These are phyloP conservation scores for Eupsittula cactorum DNA, from an alignment of 2,113 vertebrate species.

Conservation along the genomic window DNA sequence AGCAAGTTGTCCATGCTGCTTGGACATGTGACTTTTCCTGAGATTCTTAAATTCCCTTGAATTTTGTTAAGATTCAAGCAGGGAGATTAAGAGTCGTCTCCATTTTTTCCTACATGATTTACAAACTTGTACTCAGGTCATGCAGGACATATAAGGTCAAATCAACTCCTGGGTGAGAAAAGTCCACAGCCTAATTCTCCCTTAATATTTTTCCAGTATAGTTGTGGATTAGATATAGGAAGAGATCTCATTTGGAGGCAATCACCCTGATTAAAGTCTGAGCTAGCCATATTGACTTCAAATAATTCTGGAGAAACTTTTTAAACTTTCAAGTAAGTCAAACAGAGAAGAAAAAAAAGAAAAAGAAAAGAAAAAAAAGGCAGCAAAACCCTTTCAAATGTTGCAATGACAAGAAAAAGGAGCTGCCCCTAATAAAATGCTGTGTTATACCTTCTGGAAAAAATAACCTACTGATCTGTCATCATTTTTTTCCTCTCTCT, in stretches of 20 bases:
- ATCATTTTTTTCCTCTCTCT: not conserved
- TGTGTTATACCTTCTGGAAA: not conserved
- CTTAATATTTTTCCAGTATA: not conserved
- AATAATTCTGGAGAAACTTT: not conserved
- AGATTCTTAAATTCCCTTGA: not conserved
- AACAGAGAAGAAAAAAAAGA: not conserved
- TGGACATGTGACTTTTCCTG: not conserved
- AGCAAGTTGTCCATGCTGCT: not conserved
- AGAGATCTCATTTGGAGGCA: not conserved
- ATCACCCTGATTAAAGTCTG: not conserved
- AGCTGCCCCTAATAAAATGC: not conserved
- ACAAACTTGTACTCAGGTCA: not conserved
- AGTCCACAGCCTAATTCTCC: fast-evolving
- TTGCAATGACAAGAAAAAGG: not conserved
- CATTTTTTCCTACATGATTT: not conserved
- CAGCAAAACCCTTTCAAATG: not conserved
- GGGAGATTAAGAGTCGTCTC: not conserved
- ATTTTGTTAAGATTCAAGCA: not conserved
- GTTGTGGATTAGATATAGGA: not conserved
- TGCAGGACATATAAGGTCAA: not conserved
- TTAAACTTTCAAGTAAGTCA: not conserved
- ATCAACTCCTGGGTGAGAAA: not conserved
- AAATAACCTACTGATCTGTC: not conserved
- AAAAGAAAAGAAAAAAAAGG: too few species aligned
- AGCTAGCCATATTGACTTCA: not conserved